phyloP scores from a whole-genome alignment of 2,888 invertebrate species.

The Ophion ventricosus region DNA sequence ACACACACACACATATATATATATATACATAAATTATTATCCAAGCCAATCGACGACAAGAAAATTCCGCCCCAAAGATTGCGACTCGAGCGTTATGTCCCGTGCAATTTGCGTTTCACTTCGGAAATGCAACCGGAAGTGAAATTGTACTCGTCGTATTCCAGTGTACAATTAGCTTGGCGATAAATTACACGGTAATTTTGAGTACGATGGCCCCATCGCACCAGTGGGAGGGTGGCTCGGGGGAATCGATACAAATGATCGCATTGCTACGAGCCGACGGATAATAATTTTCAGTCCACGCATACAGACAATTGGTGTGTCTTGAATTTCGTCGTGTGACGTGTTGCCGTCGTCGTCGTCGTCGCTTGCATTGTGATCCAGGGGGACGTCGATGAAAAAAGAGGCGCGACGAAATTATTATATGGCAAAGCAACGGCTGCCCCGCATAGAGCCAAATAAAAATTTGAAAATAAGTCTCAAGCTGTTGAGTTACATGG shows the following conservation, averaged over 20 bases:
- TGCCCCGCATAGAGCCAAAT: slow-evolving; percentile 68
- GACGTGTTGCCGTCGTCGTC: too few species aligned
- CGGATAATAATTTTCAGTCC: background rate
- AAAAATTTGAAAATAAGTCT: slow-evolving; percentile 72
- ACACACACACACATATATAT: too few species aligned
- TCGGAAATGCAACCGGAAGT: background rate
- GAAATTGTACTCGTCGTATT: background rate
- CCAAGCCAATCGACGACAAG: background rate
- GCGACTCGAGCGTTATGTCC: background rate
- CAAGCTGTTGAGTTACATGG: slow-evolving; percentile 72
- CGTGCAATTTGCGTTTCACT: background rate
- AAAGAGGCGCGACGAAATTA: background rate
- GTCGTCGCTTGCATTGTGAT: background rate
- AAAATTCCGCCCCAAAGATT: background rate
- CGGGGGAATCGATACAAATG: background rate
- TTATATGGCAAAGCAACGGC: background rate
- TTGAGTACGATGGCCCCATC: background rate
- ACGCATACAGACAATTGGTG: too few species aligned
- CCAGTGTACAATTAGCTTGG: background rate
- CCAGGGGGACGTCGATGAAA: background rate
- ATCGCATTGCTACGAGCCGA: background rate
- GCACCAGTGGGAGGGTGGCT: too few species aligned
- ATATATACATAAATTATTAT: too few species aligned
- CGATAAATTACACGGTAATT: background rate
- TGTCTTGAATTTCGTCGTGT: too few species aligned